Conservation (phyloP, 2,113 vertebrate species). For the Corvus cornix region DNA sequence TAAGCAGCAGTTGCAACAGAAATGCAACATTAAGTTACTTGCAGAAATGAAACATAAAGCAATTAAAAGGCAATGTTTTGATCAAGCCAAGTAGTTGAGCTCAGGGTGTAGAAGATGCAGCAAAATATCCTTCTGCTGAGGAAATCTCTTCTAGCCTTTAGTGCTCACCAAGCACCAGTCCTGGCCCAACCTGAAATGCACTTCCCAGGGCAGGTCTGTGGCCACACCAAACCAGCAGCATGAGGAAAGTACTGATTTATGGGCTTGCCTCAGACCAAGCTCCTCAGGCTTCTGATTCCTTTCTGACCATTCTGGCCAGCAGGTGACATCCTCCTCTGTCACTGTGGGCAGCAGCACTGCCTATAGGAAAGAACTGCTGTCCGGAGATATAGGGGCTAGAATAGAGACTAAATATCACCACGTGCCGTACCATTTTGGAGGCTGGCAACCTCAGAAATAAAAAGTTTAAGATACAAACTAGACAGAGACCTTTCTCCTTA, state of each 20-base stretch:
- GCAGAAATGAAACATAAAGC: background rate
- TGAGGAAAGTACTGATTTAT: background rate
- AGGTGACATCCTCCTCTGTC: background rate
- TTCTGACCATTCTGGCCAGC: background rate
- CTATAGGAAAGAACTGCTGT: background rate
- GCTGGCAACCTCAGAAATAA: background rate
- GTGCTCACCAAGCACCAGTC: background rate
- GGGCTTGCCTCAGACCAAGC: background rate
- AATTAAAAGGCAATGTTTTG: background rate
- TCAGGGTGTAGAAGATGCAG: background rate
- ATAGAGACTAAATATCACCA: background rate
- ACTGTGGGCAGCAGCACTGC: background rate
- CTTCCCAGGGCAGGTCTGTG: background rate
- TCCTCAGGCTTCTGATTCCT: background rate
- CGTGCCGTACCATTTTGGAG: accelerated
- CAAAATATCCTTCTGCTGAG: background rate
- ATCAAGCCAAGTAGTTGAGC: background rate
- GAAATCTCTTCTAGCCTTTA: background rate
- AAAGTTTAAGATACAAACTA: background rate
- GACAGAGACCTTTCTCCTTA: background rate
- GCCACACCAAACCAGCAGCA: background rate
- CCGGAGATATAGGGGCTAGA: background rate
- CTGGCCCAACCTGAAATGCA: background rate
- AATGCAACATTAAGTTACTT: background rate
- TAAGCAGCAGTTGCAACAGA: background rate